Conservation (phyloP, 2,797 vertebrate genomes). For the Acridotheres tristis region DNA sequence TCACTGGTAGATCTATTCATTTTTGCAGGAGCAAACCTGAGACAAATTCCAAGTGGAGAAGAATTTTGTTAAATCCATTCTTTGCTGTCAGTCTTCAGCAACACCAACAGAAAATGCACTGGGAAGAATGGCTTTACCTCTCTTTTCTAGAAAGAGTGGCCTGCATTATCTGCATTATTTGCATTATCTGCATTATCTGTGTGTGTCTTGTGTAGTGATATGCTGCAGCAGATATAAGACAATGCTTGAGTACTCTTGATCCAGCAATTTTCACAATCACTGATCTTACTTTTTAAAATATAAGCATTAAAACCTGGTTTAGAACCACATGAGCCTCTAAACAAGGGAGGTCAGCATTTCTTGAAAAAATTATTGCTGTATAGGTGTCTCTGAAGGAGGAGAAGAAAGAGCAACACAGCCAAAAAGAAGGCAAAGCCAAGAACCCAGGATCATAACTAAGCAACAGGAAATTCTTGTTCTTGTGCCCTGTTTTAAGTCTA, state of each 20-base stretch:
- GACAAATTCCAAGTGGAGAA: not conserved
- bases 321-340: slow-evolving; percentile 5
- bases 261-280: not conserved
- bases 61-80: not conserved
- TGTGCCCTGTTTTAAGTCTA: not conserved
- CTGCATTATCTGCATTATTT: too few relatives aligned
- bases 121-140: not conserved
- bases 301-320: not conserved
- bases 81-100: not conserved
- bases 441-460: not conserved
- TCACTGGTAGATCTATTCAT: not conserved
- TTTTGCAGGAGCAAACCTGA: not conserved
- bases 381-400: not conserved
- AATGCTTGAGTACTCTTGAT: not conserved
- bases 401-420: not conserved
- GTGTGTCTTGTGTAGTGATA: not conserved
- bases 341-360: not conserved
- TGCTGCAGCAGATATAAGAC: not conserved
- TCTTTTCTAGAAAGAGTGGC: not conserved
- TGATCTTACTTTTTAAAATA: slow-evolving; percentile 48
- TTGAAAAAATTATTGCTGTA: not conserved
- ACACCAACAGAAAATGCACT: not conserved
- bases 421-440: not conserved
- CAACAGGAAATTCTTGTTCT: not conserved
- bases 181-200: not conserved